Conservation (phyloP, 2,888 invertebrate genomes). For the Penaeus monodon region DNA sequence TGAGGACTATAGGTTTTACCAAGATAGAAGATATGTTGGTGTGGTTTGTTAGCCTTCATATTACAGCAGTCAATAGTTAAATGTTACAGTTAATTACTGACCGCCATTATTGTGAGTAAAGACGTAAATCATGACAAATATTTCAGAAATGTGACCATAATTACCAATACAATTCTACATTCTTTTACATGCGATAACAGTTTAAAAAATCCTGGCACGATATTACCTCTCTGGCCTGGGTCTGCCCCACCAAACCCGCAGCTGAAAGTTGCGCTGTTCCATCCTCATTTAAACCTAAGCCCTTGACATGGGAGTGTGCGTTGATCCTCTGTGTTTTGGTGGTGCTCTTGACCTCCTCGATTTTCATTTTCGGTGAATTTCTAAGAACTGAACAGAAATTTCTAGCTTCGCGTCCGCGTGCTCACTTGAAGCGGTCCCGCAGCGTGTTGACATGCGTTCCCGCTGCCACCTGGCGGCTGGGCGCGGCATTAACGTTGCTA, state of each 20-base stretch:
- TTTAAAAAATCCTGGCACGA: background rate
- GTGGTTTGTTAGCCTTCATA: too few relatives aligned
- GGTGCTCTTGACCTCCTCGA: conserved; percentile 98
- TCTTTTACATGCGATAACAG: background rate
- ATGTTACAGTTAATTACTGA: too few relatives aligned
- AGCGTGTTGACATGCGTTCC: background rate
- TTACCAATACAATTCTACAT: background rate
- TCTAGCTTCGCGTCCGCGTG: background rate
- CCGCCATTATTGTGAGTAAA: too few relatives aligned
- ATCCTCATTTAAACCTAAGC: conserved; percentile 93
- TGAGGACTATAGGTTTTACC: too few relatives aligned
- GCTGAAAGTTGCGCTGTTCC: conserved; percentile 87
- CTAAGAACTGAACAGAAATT: background rate
- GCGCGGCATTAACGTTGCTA: background rate
- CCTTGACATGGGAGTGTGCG: conserved; percentile 97
- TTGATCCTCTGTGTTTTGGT: conserved; percentile 97
- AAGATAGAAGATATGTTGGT: too few relatives aligned
- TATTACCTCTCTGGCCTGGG: conserved; percentile 88
- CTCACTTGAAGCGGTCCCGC: background rate
- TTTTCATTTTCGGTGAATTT: conserved; percentile 81
- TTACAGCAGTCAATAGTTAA: too few relatives aligned
- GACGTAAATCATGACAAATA: too few relatives aligned
- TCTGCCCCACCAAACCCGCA: conserved; percentile 97
- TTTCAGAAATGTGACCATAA: too few relatives aligned
- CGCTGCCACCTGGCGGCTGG: conserved; percentile 25